Evolutionary conservation across 1,140 invertebrate species (phyloP).

Genomic region (Nylanderia fulva): DNA sequence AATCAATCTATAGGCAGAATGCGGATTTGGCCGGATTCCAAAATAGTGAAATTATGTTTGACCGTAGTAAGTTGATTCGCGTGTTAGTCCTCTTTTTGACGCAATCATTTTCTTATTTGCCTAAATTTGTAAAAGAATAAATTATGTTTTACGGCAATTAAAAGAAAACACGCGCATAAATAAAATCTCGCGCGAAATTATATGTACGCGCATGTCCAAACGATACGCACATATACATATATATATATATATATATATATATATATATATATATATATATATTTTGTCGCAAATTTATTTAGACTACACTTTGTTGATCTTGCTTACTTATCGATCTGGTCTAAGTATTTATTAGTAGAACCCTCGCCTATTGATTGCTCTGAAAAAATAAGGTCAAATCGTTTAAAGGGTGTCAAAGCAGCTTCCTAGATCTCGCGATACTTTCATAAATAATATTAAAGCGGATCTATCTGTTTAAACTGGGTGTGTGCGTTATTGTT

Average conservation of each 20-base stretch:
- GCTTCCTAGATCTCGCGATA: slow-evolving; percentile 47
- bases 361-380: slow-evolving; percentile 43
- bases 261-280: not conserved
- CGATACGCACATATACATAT: not conserved
- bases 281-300: slow-evolving; percentile 7
- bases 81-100: slow-evolving; percentile 14
- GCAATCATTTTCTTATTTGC: slow-evolving; percentile 33
- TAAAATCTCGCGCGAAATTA: slow-evolving; percentile 16
- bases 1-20: slow-evolving; percentile 71
- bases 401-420: slow-evolving; percentile 32
- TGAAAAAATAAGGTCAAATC: slow-evolving; percentile 55
- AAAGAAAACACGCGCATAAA: slow-evolving; percentile 2
- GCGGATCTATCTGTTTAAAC: slow-evolving; percentile 24
- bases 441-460: slow-evolving; percentile 35
- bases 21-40: slow-evolving; percentile 79
- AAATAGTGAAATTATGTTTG: slow-evolving; percentile 79
- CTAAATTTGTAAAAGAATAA: not conserved
- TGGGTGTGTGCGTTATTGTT: not conserved
- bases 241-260: not conserved
- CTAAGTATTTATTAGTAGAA: slow-evolving; percentile 52
- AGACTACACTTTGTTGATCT: slow-evolving; percentile 25
- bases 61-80: slow-evolving; percentile 59
- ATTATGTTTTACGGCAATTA: not conserved
- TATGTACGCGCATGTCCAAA: not conserved
- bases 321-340: slow-evolving; percentile 34